Conservation (phyloP, 2,113 vertebrate species). For the Ictidomys tridecemlineatus region DNA sequence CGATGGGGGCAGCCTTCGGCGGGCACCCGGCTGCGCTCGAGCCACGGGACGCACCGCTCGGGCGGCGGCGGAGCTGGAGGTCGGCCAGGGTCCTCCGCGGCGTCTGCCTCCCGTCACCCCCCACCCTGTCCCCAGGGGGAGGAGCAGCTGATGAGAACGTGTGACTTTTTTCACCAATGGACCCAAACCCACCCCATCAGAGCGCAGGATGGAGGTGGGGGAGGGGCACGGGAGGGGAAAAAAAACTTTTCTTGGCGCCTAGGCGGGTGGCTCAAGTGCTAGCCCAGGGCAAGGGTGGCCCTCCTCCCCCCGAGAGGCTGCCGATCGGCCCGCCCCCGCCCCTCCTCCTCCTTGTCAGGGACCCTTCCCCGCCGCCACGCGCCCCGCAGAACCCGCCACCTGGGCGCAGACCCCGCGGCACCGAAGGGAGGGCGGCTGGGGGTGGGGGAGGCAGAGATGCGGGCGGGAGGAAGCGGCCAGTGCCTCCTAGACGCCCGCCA, state of each 20-base stretch:
- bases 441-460: not conserved
- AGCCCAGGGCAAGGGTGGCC: not conserved
- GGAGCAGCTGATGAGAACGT: slow-evolving; percentile 76
- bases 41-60: slow-evolving; percentile 33
- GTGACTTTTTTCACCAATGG: slow-evolving; percentile 80
- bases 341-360: not conserved
- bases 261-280: slow-evolving; percentile 24
- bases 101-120: slow-evolving; percentile 9
- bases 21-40: slow-evolving; percentile 39
- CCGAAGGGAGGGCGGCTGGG: not conserved
- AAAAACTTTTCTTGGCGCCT: slow-evolving; percentile 75
- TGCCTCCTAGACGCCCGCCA: slow-evolving; percentile 43
- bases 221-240: not conserved
- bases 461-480: not conserved
- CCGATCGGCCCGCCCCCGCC: slow-evolving; percentile 29
- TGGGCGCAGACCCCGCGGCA: slow-evolving; percentile 1
- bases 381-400: slow-evolving; percentile 55
- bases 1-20: slow-evolving; percentile 36
- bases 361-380: slow-evolving; percentile 13
- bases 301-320: not conserved
- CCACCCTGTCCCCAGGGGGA: slow-evolving; percentile 63
- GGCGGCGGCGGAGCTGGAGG: slow-evolving; percentile 23
- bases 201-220: slow-evolving; percentile 4
- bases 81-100: slow-evolving; percentile 42
- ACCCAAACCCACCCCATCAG: slow-evolving; percentile 68